Base-by-base conservation (phyloP, 1,140 invertebrate genomes). In the Dolichoris vasculosae region DNA sequence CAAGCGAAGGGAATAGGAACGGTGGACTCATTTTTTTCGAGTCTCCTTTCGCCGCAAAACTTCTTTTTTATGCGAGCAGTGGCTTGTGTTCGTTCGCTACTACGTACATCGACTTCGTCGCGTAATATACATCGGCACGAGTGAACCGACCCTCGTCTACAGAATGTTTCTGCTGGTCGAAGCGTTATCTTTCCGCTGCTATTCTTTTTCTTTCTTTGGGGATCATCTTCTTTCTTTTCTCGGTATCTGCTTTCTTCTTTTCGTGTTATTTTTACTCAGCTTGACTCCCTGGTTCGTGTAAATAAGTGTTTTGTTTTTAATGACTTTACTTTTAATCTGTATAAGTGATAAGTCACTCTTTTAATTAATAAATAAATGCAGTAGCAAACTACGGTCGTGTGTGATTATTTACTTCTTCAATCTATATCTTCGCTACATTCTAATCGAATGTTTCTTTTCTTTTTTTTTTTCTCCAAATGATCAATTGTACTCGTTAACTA, bases 111-210 rank as follows among this genome's bases (percentile, higher is more conserved):
- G 32, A 35, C 67, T 35, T 71, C 13, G 64, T 73, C 23, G 11
- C 40, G 40, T 73, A 73, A 73, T 73, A 43, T 38, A 43, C 35
- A 43, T 71, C 32, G 20, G 35, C 82, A 32, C 32, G 4, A 15
- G 84, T 32, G 77, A 82, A 55, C 75, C 48, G 82, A 84, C 86
- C 79, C 77, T 87, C 51, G 78, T 59, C 87, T 59, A 87, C 82
- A 76, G n/a, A 46, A 51, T 83, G 51, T 79, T 80, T 63, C 35
- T 32, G 75, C 55, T 63, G 2, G 23, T 1, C 55, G 51, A 55
- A 20, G 51, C 51, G 17, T 76, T 82, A 55, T 78, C 86, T 51
- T 48, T 83, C 38, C n/a, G n/a, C n/a, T 13, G 6, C n/a, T 11
- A 4, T 35, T 73, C 11, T 17, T 26, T 51, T 30, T 51, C 11